A percentile compares a stretch with the other conserved stretches of the same genome.
phyloP scores from a whole-genome alignment of 2,888 invertebrate genomes.

The Venustoraphidia nigricollis region DNA sequence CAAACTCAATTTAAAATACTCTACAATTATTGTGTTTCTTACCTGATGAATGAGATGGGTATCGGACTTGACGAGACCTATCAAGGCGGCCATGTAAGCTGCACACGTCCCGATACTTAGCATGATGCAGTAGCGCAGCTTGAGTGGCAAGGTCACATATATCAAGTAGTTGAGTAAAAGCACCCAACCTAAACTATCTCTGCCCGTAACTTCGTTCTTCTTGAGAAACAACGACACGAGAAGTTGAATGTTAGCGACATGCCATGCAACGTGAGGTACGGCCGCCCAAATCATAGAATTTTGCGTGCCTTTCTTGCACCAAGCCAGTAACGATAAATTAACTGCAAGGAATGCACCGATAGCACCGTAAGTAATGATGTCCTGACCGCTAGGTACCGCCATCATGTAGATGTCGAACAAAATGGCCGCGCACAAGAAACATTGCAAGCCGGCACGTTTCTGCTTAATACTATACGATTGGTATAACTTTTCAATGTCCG shows the following conservation, averaged over 20 bases:
- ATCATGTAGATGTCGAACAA: conserved; percentile 47
- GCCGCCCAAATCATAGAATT: conserved; percentile 32
- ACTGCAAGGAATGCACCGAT: conserved; percentile 25
- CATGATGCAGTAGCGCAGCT: conserved; percentile 43
- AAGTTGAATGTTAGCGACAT: conserved; percentile 43
- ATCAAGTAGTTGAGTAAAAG: conserved; percentile 55
- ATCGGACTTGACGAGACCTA: conserved; percentile 37
- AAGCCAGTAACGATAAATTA: conserved; percentile 25
- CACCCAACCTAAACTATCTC: conserved; percentile 57
- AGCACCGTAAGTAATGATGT: conserved; percentile 21
- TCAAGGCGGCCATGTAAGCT: conserved; percentile 40
- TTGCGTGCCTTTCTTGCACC: conserved; percentile 20
- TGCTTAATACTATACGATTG: conserved; percentile 57
- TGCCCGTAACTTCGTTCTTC: conserved; percentile 37
- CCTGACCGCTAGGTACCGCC: conserved; percentile 35
- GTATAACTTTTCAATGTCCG: conserved; percentile 51
- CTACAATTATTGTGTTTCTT: too few relatives aligned
- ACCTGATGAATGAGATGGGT: conserved; percentile 33
- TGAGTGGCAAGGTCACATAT: conserved; percentile 56
- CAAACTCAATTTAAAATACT: too few relatives aligned
- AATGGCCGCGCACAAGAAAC: conserved; percentile 50
- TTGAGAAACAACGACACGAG: conserved; percentile 44
- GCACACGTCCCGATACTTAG: conserved; percentile 43
- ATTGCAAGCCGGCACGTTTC: conserved; percentile 51
- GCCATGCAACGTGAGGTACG: conserved; percentile 49